Evolutionary conservation across 2,888 invertebrate genomes (phyloP).

Genomic region (Crioceris asparagi): DNA sequence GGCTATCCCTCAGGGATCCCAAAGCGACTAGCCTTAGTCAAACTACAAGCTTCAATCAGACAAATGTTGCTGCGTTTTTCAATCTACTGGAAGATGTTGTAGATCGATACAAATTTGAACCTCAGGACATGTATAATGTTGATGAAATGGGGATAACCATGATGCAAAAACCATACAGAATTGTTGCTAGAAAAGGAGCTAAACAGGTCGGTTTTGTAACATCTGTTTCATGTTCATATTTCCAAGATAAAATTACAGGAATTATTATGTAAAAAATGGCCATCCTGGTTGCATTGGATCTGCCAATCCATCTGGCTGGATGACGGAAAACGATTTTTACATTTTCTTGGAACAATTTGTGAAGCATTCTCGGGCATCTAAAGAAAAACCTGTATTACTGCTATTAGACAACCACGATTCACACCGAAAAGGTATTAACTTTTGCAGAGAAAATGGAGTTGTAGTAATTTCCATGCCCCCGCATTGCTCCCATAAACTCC

Average conservation of each 20-base stretch:
- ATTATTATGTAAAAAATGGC: constrained; percentile 17
- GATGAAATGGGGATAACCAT: not conserved
- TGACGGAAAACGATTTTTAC: constrained; percentile 22
- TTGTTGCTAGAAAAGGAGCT: too few species aligned
- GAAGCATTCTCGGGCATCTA: constrained; percentile 15
- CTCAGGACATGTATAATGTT: too few species aligned
- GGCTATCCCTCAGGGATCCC: too few species aligned
- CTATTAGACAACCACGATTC: constrained; percentile 28
- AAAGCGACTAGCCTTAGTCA: too few species aligned
- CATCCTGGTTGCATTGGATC: constrained; percentile 27
- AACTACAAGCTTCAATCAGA: constrained; percentile 1
- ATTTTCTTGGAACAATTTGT: constrained; percentile 28
- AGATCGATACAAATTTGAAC: too few species aligned
- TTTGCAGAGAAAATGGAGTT: too few species aligned
- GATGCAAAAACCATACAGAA: too few species aligned
- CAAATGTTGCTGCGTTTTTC: constrained; percentile 2
- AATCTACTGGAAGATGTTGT: constrained; percentile 2
- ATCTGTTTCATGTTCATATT: constrained; percentile 28
- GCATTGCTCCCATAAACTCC: too few species aligned
- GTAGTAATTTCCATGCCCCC: too few species aligned
- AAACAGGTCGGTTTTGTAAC: too few species aligned
- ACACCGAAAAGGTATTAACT: too few species aligned
- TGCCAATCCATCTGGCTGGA: constrained; percentile 29
- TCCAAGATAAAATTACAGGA: constrained; percentile 20
- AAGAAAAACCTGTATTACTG: constrained; percentile 22